These are phyloP conservation scores for Zosterops lateralis DNA, from an alignment of 2,113 vertebrate species.

Conservation along the genomic window DNA sequence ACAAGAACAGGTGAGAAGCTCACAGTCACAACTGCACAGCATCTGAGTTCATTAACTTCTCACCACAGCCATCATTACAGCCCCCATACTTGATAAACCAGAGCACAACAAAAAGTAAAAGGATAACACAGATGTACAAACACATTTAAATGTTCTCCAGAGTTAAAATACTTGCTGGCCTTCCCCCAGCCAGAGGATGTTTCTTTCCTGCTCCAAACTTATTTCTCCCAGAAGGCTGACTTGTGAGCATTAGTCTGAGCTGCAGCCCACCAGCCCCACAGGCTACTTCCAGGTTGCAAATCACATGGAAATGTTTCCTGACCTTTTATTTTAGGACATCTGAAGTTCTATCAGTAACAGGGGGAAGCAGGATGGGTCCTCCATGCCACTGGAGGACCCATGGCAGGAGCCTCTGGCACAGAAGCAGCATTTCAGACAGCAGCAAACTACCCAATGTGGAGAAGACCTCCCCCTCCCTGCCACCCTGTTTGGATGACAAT, in stretches of 20 bases:
- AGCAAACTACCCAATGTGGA: background rate
- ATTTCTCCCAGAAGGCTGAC: background rate
- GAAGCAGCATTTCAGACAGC: background rate
- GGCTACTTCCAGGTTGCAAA: background rate
- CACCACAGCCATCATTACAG: background rate
- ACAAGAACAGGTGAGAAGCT: background rate
- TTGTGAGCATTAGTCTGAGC: background rate
- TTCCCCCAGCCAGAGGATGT: background rate
- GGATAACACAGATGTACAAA: background rate
- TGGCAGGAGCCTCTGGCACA: background rate
- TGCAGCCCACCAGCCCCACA: background rate
- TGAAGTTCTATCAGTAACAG: background rate
- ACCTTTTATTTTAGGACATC: background rate
- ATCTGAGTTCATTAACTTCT: background rate
- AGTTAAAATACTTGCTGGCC: background rate
- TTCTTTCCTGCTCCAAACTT: background rate
- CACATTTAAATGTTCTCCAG: background rate
- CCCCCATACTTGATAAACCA: background rate
- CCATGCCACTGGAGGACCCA: background rate
- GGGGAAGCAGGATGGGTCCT: background rate
- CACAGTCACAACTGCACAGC: background rate
- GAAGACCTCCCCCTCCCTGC: background rate
- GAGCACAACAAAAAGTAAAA: background rate
- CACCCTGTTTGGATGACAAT: background rate
- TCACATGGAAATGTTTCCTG: background rate